Evolutionary conservation across 92 coral and sea anemone species (phyloP).

Genomic region (Phymanthus crucifer): DNA sequence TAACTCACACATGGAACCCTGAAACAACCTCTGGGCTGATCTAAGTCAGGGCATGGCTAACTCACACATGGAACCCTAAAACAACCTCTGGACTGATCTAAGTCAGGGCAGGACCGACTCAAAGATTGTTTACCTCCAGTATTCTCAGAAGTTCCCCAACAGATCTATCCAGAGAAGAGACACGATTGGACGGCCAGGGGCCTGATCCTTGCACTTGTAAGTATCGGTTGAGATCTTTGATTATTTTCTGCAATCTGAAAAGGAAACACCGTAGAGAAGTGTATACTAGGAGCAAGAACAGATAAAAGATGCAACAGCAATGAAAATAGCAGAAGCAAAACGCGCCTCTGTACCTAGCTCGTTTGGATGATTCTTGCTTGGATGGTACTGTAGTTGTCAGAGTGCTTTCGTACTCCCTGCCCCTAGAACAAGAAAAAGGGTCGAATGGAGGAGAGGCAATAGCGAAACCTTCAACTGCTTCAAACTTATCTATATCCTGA

Average conservation of each 20-base stretch:
- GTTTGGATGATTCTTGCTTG: slow-evolving; percentile 86
- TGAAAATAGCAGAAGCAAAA: not conserved
- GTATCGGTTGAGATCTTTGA: slow-evolving; percentile 88
- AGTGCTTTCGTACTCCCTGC: slow-evolving; percentile 93
- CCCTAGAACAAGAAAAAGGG: slow-evolving; percentile 44
- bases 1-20: not conserved
- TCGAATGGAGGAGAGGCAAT: not conserved
- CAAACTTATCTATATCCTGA: too few relatives aligned
- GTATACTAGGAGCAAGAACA: not conserved
- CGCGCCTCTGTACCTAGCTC: slow-evolving; percentile 85
- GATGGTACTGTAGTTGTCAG: slow-evolving; percentile 59
- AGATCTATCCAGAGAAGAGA: slow-evolving; percentile 83
- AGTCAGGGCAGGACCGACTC: too few relatives aligned
- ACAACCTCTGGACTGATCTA: too few relatives aligned
- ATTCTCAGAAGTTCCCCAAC: slow-evolving; percentile 88
- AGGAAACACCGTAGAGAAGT: too few relatives aligned
- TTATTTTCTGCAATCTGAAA: slow-evolving; percentile 89
- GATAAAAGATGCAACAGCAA: too few relatives aligned
- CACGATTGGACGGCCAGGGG: slow-evolving; percentile 95
- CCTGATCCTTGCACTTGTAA: slow-evolving; percentile 89
- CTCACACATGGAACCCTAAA: too few relatives aligned
- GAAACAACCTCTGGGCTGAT: too few relatives aligned
- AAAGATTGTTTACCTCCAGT: slow-evolving; percentile 55
- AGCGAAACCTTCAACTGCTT: too few relatives aligned
- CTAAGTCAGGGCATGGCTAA: too few relatives aligned